Percentiles rank a stretch among this genome's conserved stretches.
phyloP scores from a whole-genome alignment of 2,797 vertebrate species.

The Chromobotia macracanthus region DNA sequence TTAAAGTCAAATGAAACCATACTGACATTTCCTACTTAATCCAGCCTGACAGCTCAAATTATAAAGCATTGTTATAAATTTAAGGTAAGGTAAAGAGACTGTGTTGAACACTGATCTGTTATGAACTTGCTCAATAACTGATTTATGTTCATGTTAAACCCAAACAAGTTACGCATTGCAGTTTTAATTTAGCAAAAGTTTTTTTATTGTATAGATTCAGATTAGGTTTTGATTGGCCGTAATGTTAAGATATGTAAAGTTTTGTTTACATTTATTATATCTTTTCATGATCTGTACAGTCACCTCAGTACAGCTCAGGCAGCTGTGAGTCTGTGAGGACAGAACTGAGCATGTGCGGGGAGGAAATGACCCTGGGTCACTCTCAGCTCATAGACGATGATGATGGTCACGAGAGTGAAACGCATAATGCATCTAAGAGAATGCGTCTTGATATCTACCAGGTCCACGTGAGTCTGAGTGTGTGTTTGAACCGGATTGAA shows the following conservation, averaged over 20 bases:
- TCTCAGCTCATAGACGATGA: constrained; percentile 89
- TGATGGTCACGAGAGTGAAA: constrained; percentile 92
- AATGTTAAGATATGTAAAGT: neutral
- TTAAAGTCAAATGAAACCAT: no score
- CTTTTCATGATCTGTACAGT: constrained; percentile 80
- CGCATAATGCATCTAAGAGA: constrained; percentile 95
- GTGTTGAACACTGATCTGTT: no score
- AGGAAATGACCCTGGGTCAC: constrained; percentile 87
- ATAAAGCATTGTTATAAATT: no score
- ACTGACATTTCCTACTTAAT: no score
- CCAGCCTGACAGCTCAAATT: no score
- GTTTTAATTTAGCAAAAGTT: no score
- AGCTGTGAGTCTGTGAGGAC: constrained; percentile 97
- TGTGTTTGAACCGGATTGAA: neutral
- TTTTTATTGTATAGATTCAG: neutral
- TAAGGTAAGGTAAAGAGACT: no score
- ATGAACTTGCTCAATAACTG: no score
- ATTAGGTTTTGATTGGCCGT: constrained; percentile 6
- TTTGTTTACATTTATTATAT: constrained; percentile 10
- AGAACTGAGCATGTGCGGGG: constrained; percentile 88
- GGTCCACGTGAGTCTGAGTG: constrained; percentile 70
- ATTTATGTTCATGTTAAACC: no score
- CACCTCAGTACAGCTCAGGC: constrained; percentile 95
- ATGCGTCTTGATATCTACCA: constrained; percentile 96
- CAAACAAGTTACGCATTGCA: no score